Conservation (phyloP, 2,888 invertebrate genomes). For the Toxonevra muliebris region DNA sequence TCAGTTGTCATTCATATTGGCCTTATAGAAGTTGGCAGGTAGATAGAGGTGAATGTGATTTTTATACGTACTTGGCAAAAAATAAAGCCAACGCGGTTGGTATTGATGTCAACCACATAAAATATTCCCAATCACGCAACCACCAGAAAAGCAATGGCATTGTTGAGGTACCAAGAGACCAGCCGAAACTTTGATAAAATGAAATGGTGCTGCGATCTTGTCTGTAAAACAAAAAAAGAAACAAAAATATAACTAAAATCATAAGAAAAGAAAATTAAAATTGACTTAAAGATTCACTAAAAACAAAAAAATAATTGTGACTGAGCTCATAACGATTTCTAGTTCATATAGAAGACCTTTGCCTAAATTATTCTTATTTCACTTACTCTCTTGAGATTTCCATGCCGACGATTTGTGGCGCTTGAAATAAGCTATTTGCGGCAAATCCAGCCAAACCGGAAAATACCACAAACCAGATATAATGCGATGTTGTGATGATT, state of each 20-base stretch:
- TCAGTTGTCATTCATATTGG: too few species aligned
- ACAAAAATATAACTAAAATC: constrained; percentile 2
- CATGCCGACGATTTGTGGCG: constrained; percentile 68
- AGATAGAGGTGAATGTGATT: neutral
- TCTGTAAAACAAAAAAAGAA: constrained; percentile 44
- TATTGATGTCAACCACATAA: constrained; percentile 66
- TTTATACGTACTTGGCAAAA: constrained; percentile 64
- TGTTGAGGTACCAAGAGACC: constrained; percentile 67
- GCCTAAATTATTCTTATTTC: neutral
- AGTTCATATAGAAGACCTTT: too few species aligned
- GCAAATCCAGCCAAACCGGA: constrained; percentile 65
- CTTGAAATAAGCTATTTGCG: constrained; percentile 66
- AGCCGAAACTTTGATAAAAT: constrained; percentile 67
- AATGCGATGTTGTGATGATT: constrained; percentile 62
- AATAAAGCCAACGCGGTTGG: constrained; percentile 65
- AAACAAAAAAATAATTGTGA: neutral
- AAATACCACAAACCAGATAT: constrained; percentile 64
- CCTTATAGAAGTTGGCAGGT: too few species aligned
- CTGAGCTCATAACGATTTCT: too few species aligned
- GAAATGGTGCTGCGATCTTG: constrained; percentile 67
- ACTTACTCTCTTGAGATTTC: constrained; percentile 68
- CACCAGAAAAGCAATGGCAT: constrained; percentile 68
- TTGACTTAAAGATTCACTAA: neutral
- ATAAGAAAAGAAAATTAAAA: constrained; percentile 20
- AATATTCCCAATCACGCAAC: constrained; percentile 66